Evolutionary conservation across 2,113 vertebrate genomes (phyloP), one percentile per base, ranked within the genome.

Genomic region (Lamprologus speciosus): DNA sequence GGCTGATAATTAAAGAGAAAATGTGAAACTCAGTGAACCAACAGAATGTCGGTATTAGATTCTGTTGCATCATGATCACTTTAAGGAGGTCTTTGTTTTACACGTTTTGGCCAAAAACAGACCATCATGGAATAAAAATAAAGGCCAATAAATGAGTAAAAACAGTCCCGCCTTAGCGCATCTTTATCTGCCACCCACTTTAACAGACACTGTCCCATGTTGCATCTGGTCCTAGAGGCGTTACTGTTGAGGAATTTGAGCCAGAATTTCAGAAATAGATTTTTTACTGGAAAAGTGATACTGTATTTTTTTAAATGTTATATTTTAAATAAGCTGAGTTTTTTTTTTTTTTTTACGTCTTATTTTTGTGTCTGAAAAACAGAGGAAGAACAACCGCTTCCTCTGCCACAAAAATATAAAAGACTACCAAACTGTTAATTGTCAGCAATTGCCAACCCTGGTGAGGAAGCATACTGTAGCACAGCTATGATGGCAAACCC

Each of bases 401-500:
- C 16, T 54, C 40, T 68, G 17, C 60, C 60, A 83, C 26, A 35
- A 55, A 54, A 51, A 21, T n/a, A 81, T 84, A 17, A 82, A 80
- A 53, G 26, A 17, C 42, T 31, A 75, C 23, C 42, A 31, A 31
- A 40, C 80, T 80, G 45, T 63, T 68, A 54, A 85, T 82, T 89
- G 83, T 84, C 88, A 88, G 45, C 58, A 82, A 82, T 63, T 81
- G 79, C 53, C 50, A 42, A 26, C 13, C 31, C n/a, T n/a, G 16
- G 42, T 87, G 65, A 50, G 19, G 54, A 86, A 89, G 79, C 81
- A 89, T 78, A 84, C 70, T 87, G 88, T 63, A 57, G 51, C 75
- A 82, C 60, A 65, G 86, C 85, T 82, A 90, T 91, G 92, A 60
- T 79, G 88, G 83, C 60, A 89, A 83, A 91, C 75, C 92, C 93